These are phyloP conservation scores for Vannuccia rotundouncinata DNA, from an alignment of 2,888 invertebrate genomes.

Conservation along the genomic window DNA sequence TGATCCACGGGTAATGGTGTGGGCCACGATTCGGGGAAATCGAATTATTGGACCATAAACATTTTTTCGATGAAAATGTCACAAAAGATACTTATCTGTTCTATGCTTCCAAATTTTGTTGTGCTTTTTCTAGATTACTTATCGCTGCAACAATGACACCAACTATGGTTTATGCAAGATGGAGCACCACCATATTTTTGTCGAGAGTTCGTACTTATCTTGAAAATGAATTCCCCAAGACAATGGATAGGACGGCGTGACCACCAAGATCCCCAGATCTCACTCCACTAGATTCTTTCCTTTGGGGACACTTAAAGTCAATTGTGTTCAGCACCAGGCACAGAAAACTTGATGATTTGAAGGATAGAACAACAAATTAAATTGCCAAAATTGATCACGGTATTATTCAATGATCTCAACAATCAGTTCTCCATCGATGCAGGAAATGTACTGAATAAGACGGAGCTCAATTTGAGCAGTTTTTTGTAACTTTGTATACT, in stretches of 20 bases:
- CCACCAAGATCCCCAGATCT: constrained; percentile 26
- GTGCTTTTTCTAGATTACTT: neutral
- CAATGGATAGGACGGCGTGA: constrained; percentile 22
- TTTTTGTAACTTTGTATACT: constrained; percentile 14
- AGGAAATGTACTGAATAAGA: constrained; percentile 25
- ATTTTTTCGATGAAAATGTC: constrained; percentile 13
- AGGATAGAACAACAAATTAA: constrained; percentile 11
- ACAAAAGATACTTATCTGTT: constrained; percentile 16
- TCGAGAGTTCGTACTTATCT: neutral
- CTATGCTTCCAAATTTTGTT: constrained; percentile 4
- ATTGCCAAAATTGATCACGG: neutral
- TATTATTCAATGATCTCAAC: constrained; percentile 21
- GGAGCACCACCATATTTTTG: constrained; percentile 14
- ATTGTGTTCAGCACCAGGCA: constrained; percentile 4
- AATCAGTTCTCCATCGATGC: constrained; percentile 14
- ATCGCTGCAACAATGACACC: neutral
- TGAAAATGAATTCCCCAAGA: constrained; percentile 5
- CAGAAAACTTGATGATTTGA: constrained; percentile 13
- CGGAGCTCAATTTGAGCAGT: constrained; percentile 5
- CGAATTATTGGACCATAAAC: neutral
- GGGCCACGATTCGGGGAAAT: neutral
- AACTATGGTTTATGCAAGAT: constrained; percentile 11
- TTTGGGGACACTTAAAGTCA: constrained; percentile 19
- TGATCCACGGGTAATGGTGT: neutral
- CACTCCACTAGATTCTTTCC: constrained; percentile 15